Evolutionary conservation across 2,113 vertebrate species (phyloP).

Genomic region (Cinclus cinclus): DNA sequence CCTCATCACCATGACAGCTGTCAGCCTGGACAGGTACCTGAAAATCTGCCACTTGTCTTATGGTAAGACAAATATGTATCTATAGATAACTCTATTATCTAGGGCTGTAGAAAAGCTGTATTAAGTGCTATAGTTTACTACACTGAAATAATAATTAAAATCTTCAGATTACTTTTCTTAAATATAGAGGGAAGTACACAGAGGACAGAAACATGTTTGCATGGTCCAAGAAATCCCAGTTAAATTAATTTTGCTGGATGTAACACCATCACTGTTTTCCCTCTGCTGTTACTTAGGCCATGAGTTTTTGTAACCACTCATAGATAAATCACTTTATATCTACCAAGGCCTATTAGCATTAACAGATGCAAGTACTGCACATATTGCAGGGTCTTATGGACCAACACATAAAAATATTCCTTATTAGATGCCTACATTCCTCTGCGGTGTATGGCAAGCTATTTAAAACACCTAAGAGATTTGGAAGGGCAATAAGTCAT

Average conservation of each 20-base stretch:
- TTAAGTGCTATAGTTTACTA: not conserved
- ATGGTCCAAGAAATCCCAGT: not conserved
- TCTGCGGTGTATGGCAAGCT: not conserved
- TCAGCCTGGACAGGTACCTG: slow-evolving; percentile 92
- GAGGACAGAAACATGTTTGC: not conserved
- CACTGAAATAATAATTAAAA: not conserved
- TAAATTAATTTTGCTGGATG: not conserved
- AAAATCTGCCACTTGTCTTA: slow-evolving; percentile 94
- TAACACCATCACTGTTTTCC: not conserved
- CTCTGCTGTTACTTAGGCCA: not conserved
- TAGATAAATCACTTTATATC: not conserved
- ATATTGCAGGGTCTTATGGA: not conserved
- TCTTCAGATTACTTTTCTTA: not conserved
- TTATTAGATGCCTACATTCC: not conserved
- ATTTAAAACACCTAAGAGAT: not conserved
- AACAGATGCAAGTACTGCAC: not conserved
- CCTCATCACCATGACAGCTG: slow-evolving; percentile 92
- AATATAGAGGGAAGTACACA: not conserved
- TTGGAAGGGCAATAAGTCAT: not conserved
- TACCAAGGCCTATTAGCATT: not conserved
- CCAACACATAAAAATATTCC: not conserved
- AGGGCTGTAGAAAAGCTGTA: not conserved
- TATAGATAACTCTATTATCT: not conserved
- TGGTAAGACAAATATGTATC: slow-evolving; percentile 69
- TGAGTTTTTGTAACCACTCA: not conserved